Conservation (phyloP, 2,113 vertebrate species). For the Picathartes gymnocephalus region DNA sequence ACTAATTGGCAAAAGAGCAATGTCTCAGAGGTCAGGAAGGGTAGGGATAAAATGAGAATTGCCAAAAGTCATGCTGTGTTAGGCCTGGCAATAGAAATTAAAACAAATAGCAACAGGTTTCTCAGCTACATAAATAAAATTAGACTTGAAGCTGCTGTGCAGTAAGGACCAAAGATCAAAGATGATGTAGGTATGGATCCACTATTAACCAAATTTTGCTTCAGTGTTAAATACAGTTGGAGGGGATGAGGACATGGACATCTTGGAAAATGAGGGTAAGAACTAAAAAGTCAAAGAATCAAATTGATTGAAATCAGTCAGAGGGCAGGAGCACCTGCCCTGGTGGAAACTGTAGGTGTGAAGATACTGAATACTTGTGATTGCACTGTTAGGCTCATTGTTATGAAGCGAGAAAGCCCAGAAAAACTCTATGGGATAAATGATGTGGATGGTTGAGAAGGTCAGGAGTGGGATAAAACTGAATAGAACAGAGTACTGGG, state of each 20-base stretch:
- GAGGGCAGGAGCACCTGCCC: not conserved
- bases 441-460: not conserved
- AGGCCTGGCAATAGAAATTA: constrained; percentile 53
- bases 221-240: not conserved
- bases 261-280: not conserved
- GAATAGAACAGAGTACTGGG: not conserved
- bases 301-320: not conserved
- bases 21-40: constrained; percentile 54
- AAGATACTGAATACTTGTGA: not conserved
- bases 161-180: constrained; percentile 3
- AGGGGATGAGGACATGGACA: not conserved
- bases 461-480: not conserved
- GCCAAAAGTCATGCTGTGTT: constrained; percentile 56
- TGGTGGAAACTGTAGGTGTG: not conserved
- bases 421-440: not conserved
- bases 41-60: constrained; percentile 46
- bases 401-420: not conserved
- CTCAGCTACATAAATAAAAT: constrained; percentile 65
- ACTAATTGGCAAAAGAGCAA: constrained; percentile 16
- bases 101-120: constrained; percentile 65
- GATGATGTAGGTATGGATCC: constrained; percentile 7
- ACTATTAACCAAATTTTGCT: not conserved
- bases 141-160: constrained; percentile 19
- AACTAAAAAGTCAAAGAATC: not conserved
- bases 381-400: not conserved